Evolutionary conservation across 2,888 invertebrate genomes (phyloP).

Genomic region (Cryptus viduatorius): DNA sequence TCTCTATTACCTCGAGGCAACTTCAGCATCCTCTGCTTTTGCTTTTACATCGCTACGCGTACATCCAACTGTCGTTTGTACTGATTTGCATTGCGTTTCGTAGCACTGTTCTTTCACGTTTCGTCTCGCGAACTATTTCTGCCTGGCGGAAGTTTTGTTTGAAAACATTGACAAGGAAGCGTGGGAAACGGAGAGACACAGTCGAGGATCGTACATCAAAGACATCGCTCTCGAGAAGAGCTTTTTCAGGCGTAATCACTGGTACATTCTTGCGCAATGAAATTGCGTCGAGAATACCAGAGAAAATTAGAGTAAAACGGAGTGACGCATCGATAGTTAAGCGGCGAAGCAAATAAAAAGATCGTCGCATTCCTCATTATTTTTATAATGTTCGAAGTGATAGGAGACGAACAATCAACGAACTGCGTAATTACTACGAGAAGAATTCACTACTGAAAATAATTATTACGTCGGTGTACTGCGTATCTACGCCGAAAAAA

Average conservation of each 20-base stretch:
- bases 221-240: not conserved
- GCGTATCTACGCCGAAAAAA: no score
- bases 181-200: not conserved
- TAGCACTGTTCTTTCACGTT: not conserved
- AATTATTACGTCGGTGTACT: no score
- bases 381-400: no score
- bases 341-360: no score
- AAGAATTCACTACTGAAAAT: no score
- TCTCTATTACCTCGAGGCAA: conserved; percentile 16
- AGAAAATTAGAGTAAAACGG: no score
- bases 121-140: not conserved
- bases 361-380: no score
- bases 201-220: not conserved
- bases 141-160: not conserved
- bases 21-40: conserved; percentile 14
- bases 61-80: not conserved
- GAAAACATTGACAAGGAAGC: not conserved
- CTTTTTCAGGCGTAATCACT: not conserved
- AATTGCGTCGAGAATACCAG: no score
- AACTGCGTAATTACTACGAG: no score
- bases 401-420: no score
- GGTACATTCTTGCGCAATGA: not conserved
- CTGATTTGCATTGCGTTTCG: not conserved
- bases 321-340: no score
- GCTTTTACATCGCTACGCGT: conserved; percentile 16